Percentiles rank a stretch among this genome's conserved stretches.
Evolutionary conservation across 2,797 vertebrate species (phyloP).

Genomic region (Poecilia wingei): DNA sequence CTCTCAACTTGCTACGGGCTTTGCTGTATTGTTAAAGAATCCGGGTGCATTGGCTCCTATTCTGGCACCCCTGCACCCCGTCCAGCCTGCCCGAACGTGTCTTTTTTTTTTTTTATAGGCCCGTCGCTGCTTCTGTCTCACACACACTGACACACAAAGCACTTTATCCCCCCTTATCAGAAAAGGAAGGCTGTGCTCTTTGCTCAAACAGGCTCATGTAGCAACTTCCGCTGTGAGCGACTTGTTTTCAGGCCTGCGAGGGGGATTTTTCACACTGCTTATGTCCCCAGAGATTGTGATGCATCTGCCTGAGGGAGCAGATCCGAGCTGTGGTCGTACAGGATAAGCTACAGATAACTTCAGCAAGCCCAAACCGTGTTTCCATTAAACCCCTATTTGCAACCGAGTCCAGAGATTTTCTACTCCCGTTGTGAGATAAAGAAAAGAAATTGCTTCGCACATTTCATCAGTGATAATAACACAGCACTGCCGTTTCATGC

Average conservation of each 20-base stretch:
- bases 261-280: slow-evolving; percentile 72
- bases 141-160: slow-evolving; percentile 23
- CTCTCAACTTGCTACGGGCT: slow-evolving; percentile 58
- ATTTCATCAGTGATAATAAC: slow-evolving; percentile 22
- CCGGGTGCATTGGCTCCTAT: slow-evolving; percentile 61
- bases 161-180: slow-evolving; percentile 73
- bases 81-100: slow-evolving; percentile 71
- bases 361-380: slow-evolving; percentile 38
- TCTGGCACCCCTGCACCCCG: slow-evolving; percentile 62
- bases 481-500: slow-evolving; percentile 16
- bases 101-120: slow-evolving; percentile 23
- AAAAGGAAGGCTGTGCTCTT: slow-evolving; percentile 75
- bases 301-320: slow-evolving; percentile 62
- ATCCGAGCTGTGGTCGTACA: slow-evolving; percentile 51
- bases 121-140: slow-evolving; percentile 52
- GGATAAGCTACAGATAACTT: slow-evolving; percentile 37
- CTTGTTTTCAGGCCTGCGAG: slow-evolving; percentile 65
- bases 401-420: neutral
- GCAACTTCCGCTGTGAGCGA: slow-evolving; percentile 77
- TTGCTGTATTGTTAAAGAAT: slow-evolving; percentile 63
- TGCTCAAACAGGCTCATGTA: slow-evolving; percentile 74
- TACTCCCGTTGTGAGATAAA: neutral
- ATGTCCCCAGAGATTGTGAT: slow-evolving; percentile 64
- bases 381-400: neutral
- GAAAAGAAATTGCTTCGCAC: slow-evolving; percentile 2